These are phyloP conservation scores for Barbus barbus DNA, from an alignment of 2,113 vertebrate species.

Conservation along the genomic window DNA sequence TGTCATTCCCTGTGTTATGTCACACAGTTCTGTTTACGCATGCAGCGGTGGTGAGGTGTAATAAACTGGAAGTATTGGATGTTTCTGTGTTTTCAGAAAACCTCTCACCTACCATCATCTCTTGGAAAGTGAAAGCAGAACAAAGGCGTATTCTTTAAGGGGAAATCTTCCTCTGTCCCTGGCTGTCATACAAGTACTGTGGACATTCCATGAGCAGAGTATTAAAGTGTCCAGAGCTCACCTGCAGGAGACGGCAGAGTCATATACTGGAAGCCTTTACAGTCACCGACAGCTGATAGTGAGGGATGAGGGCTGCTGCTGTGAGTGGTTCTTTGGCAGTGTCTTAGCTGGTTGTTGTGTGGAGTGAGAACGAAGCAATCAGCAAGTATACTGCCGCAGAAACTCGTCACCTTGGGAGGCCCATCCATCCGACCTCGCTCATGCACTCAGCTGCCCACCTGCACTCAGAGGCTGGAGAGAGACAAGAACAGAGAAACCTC, in stretches of 20 bases:
- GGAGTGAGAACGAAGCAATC: conserved; percentile 95
- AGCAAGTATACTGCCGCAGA: conserved; percentile 99
- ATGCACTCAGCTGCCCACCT: background rate
- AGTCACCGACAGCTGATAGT: background rate
- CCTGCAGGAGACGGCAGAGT: conserved; percentile 10
- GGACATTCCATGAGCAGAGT: conserved; percentile 28
- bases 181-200: background rate
- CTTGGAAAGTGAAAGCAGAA: conserved; percentile 31
- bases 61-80: conserved; percentile 16
- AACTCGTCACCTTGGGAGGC: conserved; percentile 86
- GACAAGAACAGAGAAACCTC: background rate
- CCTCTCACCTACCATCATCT: background rate
- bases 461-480: background rate
- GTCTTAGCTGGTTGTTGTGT: conserved; percentile 99
- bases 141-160: background rate
- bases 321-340: conserved; percentile 99
- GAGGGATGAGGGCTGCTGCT: conserved; percentile 67
- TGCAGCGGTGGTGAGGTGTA: background rate
- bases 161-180: conserved; percentile 29
- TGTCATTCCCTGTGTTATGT: background rate
- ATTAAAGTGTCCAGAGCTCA: conserved; percentile 3
- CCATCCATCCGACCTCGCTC: conserved; percentile 30
- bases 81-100: conserved; percentile 36
- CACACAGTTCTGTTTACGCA: background rate
- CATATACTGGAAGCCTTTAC: background rate